Evolutionary conservation across 2,888 invertebrate genomes (phyloP), one percentile per base, ranked within the genome.

Genomic region (Embidobia sp.): DNA sequence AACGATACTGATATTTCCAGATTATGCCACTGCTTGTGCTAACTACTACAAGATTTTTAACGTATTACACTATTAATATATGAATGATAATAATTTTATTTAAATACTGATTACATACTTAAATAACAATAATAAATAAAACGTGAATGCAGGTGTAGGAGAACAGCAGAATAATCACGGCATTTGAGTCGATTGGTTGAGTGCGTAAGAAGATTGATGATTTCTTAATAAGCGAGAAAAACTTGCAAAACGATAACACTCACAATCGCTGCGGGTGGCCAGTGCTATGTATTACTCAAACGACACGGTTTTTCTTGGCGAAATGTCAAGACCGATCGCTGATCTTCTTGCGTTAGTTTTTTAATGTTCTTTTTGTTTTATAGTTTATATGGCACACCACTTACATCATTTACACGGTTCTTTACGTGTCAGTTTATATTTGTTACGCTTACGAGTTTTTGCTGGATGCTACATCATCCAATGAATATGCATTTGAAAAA

Each of bases 151-250:
- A n/a, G n/a, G n/a, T n/a, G n/a, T n/a, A n/a, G n/a, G n/a, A n/a
- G n/a, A n/a, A n/a, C n/a, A n/a, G n/a, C n/a, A n/a, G n/a, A n/a
- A n/a, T n/a, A n/a, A n/a, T n/a, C n/a, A n/a, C n/a, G n/a, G n/a
- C n/a, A n/a, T n/a, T n/a, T 13, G 59, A 59, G 61, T 78, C 79
- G 83, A 85, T 83, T 81, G 79, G 77, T 84, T 81, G 80, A 80
- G 59, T 79, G n/a, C 80, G 80, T 74, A 86, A 86, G 87, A 87
- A 88, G 87, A 88, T 88, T 86, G 85, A 88, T 87, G 86, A 84
- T 85, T 86, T 85, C 85, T 88, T 87, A 87, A 88, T 88, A 88
- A 87, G 85, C 85, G 85, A 87, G 85, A 86, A 87, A 87, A 87
- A 85, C 85, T 82, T 84, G 84, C 83, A 86, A 87, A 87, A 86